A percentile compares a stretch with the other conserved stretches of the same genome.
Conservation (phyloP, 2,888 invertebrate species). For the Phengaris alcon region DNA sequence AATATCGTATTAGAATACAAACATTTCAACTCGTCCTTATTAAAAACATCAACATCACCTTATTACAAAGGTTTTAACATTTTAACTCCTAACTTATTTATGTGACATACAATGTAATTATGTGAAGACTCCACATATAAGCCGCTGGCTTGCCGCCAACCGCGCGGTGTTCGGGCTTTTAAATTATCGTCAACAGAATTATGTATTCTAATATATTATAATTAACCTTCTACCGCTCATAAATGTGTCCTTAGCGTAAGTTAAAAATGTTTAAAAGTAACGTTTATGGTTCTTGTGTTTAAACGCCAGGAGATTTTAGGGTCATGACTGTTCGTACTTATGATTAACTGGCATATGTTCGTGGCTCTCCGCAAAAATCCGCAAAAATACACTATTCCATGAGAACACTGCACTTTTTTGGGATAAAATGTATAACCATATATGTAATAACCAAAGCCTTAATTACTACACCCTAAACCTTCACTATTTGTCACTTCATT, state of each 20-base stretch:
- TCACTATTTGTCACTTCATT: too few species aligned
- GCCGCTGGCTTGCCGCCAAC: slow-evolving; percentile 51
- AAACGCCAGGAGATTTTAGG: too few species aligned
- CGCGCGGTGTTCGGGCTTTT: slow-evolving; percentile 37
- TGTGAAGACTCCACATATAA: slow-evolving; percentile 51
- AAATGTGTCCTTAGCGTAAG: not conserved
- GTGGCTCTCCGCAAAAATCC: too few species aligned
- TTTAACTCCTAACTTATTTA: slow-evolving; percentile 48
- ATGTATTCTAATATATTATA: slow-evolving; percentile 35
- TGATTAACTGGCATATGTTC: too few species aligned
- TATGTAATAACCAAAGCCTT: too few species aligned
- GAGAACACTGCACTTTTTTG: too few species aligned
- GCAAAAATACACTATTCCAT: too few species aligned
- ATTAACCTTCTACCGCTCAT: slow-evolving; percentile 27
- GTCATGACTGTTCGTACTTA: too few species aligned
- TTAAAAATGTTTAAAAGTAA: not conserved
- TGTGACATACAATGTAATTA: slow-evolving; percentile 53
- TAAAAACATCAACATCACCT: slow-evolving; percentile 31
- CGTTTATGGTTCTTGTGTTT: too few species aligned
- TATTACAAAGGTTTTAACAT: slow-evolving; percentile 42
- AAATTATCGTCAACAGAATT: slow-evolving; percentile 41
- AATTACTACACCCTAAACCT: too few species aligned
- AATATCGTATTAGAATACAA: not conserved
- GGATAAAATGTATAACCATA: too few species aligned
- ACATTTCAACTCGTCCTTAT: not conserved